Percentiles rank a stretch among this genome's conserved stretches.
Conservation (phyloP, 2,888 invertebrate genomes). For the Eustalomyia histrio region DNA sequence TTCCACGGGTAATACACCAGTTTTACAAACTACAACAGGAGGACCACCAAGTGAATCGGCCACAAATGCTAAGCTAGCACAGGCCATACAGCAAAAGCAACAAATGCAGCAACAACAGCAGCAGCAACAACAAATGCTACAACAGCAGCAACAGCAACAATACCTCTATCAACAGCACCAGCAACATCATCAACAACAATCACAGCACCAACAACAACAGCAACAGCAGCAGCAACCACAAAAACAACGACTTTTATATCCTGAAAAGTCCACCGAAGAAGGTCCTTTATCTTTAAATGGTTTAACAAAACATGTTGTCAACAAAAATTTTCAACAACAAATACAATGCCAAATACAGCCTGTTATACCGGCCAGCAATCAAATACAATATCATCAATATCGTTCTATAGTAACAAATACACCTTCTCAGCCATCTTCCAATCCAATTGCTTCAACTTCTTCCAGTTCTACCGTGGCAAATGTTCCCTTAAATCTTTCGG, state of each 20-base stretch:
- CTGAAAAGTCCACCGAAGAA: conserved; percentile 57
- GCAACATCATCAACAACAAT: conserved; percentile 68
- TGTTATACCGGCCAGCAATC: conserved; percentile 20
- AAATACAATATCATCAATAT: conserved; percentile 37
- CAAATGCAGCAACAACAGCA: conserved; percentile 72
- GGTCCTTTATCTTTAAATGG: conserved; percentile 68
- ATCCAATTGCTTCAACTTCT: background rate
- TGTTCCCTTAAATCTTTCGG: conserved; percentile 63
- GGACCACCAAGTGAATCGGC: conserved; percentile 61
- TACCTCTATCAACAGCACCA: conserved; percentile 64
- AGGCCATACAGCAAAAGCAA: conserved; percentile 79
- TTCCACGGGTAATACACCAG: conserved; percentile 21
- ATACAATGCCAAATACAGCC: background rate
- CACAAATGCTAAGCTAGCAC: conserved; percentile 78
- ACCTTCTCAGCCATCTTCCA: conserved; percentile 23
- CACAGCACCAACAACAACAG: conserved; percentile 67
- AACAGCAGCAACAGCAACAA: conserved; percentile 68
- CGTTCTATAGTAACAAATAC: conserved; percentile 49
- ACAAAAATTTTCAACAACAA: conserved; percentile 42
- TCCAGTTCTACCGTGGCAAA: conserved; percentile 57
- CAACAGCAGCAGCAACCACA: conserved; percentile 64
- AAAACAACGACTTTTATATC: conserved; percentile 66
- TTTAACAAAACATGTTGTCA: conserved; percentile 68
- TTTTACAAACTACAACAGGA: conserved; percentile 50
- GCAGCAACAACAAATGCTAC: conserved; percentile 68